These are phyloP conservation scores for Zaprionus lachaisei DNA, from an alignment of 1,140 invertebrate genomes.

Conservation along the genomic window DNA sequence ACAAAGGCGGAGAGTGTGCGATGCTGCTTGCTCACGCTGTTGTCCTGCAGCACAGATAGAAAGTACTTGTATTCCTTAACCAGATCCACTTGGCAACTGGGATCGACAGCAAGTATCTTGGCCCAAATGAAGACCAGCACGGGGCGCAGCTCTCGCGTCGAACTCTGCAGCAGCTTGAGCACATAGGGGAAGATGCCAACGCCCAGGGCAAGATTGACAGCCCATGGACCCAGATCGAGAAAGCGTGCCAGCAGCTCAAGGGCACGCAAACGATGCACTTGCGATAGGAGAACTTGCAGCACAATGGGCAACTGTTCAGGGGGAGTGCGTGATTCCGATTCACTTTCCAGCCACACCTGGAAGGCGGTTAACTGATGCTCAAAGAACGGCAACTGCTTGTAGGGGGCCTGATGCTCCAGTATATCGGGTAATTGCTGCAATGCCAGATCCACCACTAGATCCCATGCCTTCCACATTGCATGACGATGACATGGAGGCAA, in stretches of 20 bases:
- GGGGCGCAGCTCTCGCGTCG: constrained; percentile 95
- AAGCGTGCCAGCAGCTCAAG: constrained; percentile 97
- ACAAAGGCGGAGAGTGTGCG: constrained; percentile 96
- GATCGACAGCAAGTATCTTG: constrained; percentile 98
- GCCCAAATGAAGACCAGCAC: constrained; percentile 99
- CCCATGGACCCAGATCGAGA: constrained; percentile 98
- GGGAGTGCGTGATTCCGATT: constrained; percentile 89
- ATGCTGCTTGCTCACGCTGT: constrained; percentile 91
- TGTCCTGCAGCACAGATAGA: constrained; percentile 94
- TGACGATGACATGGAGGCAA: constrained; percentile 96
- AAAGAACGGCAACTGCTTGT: constrained; percentile 96
- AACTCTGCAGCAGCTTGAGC: constrained; percentile 96
- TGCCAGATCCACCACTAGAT: constrained; percentile 97
- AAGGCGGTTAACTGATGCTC: constrained; percentile 99
- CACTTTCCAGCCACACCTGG: constrained; percentile 96
- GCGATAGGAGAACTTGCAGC: constrained; percentile 97
- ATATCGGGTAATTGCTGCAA: constrained; percentile 94
- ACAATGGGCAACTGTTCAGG: constrained; percentile 99
- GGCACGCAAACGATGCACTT: constrained; percentile 97
- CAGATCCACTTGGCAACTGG: constrained; percentile 96
- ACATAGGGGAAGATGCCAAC: constrained; percentile 99
- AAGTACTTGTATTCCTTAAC: constrained; percentile 99
- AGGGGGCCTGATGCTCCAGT: constrained; percentile 87
- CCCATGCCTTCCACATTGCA: constrained; percentile 98
- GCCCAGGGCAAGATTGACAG: constrained; percentile 97